Conservation (phyloP, 2,888 invertebrate genomes). For the Auanema freiburgensis region DNA sequence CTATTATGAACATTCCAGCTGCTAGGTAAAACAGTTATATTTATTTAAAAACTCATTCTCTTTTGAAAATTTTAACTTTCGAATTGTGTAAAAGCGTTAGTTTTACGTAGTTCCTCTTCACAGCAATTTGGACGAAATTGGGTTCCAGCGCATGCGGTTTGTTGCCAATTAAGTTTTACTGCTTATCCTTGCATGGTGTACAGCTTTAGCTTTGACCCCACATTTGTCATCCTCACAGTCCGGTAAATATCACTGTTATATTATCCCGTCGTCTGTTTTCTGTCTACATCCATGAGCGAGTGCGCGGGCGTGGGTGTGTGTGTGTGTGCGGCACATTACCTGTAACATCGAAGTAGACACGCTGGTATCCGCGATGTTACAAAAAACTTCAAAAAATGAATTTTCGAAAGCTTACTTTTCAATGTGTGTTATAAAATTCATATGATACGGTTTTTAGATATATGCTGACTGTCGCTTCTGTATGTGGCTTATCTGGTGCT, state of each 20-base stretch:
- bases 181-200: conserved; percentile 12
- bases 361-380: no score
- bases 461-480: conserved; percentile 45
- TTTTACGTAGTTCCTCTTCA: neutral
- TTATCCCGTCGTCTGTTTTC: no score
- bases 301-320: no score
- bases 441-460: no score
- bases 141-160: conserved; percentile 45
- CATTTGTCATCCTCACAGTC: conserved; percentile 6
- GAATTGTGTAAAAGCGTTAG: neutral
- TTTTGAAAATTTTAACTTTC: no score
- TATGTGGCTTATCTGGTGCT: conserved; percentile 43
- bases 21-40: conserved; percentile 28
- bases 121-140: conserved; percentile 36
- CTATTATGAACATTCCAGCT: conserved; percentile 37
- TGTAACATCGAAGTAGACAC: no score
- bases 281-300: no score
- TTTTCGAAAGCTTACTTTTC: no score
- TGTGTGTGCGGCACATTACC: no score
- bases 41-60: neutral
- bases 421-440: no score
- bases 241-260: no score
- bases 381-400: no score
- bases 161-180: conserved; percentile 30
- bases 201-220: neutral